Evolutionary conservation across 1,140 invertebrate genomes (phyloP), one percentile per base, ranked within the genome.

Genomic region (Aphaenogaster rudis): DNA sequence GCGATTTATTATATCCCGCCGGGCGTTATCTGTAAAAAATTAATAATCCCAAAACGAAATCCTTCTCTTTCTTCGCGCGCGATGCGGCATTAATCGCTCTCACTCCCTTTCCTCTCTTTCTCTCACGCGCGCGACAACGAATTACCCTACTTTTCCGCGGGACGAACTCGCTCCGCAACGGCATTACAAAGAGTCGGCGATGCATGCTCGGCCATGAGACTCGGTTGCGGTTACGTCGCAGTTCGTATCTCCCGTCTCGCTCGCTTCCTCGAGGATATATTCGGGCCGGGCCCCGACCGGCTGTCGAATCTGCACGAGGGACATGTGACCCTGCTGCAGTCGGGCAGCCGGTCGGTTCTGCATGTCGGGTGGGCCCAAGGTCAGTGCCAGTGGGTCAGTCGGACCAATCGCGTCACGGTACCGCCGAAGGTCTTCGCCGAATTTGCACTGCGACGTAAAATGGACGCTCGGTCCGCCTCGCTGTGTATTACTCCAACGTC

Each of bases 331-430:
- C 67, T 59, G 76, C 72, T 80, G 78, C 87, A 74, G 80, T 79
- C 80, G 66, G 42, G 36, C 89, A 77, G 81, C 59, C 88, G 86
- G 92, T 91, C 91, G 89, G 87, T 88, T 78, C 28, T 87, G 89
- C 87, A 42, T 52, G 80, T 74, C 80, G 71, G 82, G 79, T 91
- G 92, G 91, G 80, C 91, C 91, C 94, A 93, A 94, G 94, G 94
- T 94, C 93, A 93, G 90, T 90, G 90, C 66, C 93, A 94, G 92
- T 94, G 93, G 93, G 93, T 94, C 93, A 94, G 93, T 93, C 91
- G 93, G 91, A 90, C 93, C 92, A 94, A 90, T 91, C 90, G 90
- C 87, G 87, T 13, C 42, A 33, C 76, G 28, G 61, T 57, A 42
- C 17, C 7, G 89, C 13, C 82, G 89, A 91, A 88, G 87, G 89